A percentile compares a stretch with the other conserved stretches of the same genome.
Conservation (phyloP, 2,888 invertebrate genomes). For the Anticlea derivata region DNA sequence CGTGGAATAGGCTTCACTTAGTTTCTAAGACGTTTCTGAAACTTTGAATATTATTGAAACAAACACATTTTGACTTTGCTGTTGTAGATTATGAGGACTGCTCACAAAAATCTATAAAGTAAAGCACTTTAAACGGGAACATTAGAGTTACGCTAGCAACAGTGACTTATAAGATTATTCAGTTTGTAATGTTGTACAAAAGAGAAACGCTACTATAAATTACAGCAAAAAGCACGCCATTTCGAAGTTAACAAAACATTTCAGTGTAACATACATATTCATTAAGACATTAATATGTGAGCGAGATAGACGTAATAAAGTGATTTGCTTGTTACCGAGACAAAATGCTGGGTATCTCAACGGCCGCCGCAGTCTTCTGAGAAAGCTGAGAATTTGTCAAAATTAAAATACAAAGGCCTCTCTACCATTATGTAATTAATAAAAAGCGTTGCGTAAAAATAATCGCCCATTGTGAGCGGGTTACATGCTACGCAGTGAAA, state of each 20-base stretch:
- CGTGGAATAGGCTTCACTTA: too few species aligned
- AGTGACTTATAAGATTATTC: conserved; percentile 10
- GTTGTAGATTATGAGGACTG: too few species aligned
- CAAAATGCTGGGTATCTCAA: conserved; percentile 29
- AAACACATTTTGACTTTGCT: too few species aligned
- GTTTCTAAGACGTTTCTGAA: too few species aligned
- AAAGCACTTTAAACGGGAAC: too few species aligned
- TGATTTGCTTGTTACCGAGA: conserved; percentile 31
- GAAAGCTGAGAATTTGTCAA: conserved; percentile 72
- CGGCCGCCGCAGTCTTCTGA: conserved; percentile 48
- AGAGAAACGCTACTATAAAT: conserved; percentile 28
- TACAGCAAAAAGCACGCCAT: conserved; percentile 26
- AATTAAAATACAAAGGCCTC: conserved; percentile 76
- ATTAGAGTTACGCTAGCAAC: too few species aligned
- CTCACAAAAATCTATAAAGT: too few species aligned
- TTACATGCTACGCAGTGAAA: conserved; percentile 24
- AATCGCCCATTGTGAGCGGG: conserved; percentile 68
- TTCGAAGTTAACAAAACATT: conserved; percentile 28
- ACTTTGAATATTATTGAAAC: too few species aligned
- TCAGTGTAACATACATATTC: conserved; percentile 32
- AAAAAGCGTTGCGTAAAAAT: conserved; percentile 68
- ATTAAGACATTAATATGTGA: conserved; percentile 35
- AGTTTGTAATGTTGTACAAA: conserved; percentile 16
- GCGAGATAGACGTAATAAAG: conserved; percentile 32
- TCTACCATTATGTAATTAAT: conserved; percentile 65